Evolutionary conservation across 2,888 invertebrate genomes (phyloP).

Genomic region (Sialis lutaria): DNA sequence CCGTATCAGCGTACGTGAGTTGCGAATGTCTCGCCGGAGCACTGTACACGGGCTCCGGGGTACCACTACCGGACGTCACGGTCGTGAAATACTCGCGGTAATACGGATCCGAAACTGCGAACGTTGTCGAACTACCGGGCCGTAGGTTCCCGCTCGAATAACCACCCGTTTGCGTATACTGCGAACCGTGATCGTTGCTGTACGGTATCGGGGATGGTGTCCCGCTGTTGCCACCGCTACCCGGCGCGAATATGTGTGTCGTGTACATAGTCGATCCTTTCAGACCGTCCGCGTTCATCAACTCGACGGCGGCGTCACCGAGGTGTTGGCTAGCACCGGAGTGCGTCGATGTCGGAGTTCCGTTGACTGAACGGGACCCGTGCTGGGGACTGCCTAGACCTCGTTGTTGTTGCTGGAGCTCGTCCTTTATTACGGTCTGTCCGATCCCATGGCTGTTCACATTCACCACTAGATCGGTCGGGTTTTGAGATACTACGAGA

Average conservation of each 20-base stretch:
- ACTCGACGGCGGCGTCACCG: slow-evolving; percentile 33
- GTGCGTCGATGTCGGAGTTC: slow-evolving; percentile 46
- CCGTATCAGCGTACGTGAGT: slow-evolving; percentile 35
- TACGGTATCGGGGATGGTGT: slow-evolving; percentile 48
- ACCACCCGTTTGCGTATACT: slow-evolving; percentile 29
- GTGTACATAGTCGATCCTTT: slow-evolving; percentile 41
- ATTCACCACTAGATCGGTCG: slow-evolving; percentile 29
- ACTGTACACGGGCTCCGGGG: slow-evolving; percentile 33
- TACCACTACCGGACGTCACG: slow-evolving; percentile 32
- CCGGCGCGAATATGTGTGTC: slow-evolving; percentile 48
- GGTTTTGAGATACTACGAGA: slow-evolving; percentile 25
- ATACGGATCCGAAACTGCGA: slow-evolving; percentile 52
- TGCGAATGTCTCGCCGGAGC: slow-evolving; percentile 29
- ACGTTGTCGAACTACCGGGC: slow-evolving; percentile 32
- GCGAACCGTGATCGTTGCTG: slow-evolving; percentile 21
- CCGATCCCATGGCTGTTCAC: slow-evolving; percentile 25
- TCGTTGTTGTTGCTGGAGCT: slow-evolving; percentile 36
- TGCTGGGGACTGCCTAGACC: slow-evolving; percentile 44
- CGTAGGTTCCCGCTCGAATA: slow-evolving; percentile 19
- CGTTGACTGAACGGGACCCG: slow-evolving; percentile 48
- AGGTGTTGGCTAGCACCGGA: slow-evolving; percentile 31
- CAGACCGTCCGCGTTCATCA: slow-evolving; percentile 30
- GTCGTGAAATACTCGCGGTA: slow-evolving; percentile 65
- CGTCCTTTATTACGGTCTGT: slow-evolving; percentile 37
- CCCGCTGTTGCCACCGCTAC: slow-evolving; percentile 27